Base-by-base conservation (phyloP, 2,888 invertebrate genomes). In the Ctena decussata region DNA sequence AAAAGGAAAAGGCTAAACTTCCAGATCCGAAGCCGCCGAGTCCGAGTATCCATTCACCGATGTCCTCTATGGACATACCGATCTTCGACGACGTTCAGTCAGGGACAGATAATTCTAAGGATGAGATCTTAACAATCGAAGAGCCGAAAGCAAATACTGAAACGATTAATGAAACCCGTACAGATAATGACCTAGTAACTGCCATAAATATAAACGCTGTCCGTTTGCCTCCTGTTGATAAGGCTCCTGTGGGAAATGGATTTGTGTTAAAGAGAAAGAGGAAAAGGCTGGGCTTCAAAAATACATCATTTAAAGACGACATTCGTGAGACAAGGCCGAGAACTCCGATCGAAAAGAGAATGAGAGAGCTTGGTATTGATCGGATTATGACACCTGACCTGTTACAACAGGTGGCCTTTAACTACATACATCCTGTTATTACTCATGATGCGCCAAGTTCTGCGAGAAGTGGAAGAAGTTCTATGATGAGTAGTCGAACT, bases 261-360 rank as follows among this genome's bases (percentile, higher is more conserved):
- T 21, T 35, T 30, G 65, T 65, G 8, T 6, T 65, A 30, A 65
- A 65, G 21, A 65, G 65, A 35, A 65, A 65, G 35, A 32, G 65
- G 18, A 65, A 65, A 21, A 5, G 65, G 8, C 30, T 35, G 32
- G 65, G 65, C 5, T 27, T 35, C 21, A 65, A 18, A 65, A 30
- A 27, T 30, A 65, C 65, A 35, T 65, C 65, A 3, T 65, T 65
- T 35, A 65, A 65, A 65, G 65, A 65, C 35, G 65, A 65, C 30
- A 35, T 65, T 35, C 65, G 65, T 18, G 65, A 65, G 18, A 5
- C 27, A 1, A 21, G 65, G 5, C 65, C 65, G 5, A 65, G 35
- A 35, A 72, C 72, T 21, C 72, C 72, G 24, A 44, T 72, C 8
- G 72, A 72, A 15, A 72, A 72, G 72, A 41, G 72, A 72, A 72